Conservation (phyloP, 1,140 invertebrate species). For the Drosophila ercepeae region DNA sequence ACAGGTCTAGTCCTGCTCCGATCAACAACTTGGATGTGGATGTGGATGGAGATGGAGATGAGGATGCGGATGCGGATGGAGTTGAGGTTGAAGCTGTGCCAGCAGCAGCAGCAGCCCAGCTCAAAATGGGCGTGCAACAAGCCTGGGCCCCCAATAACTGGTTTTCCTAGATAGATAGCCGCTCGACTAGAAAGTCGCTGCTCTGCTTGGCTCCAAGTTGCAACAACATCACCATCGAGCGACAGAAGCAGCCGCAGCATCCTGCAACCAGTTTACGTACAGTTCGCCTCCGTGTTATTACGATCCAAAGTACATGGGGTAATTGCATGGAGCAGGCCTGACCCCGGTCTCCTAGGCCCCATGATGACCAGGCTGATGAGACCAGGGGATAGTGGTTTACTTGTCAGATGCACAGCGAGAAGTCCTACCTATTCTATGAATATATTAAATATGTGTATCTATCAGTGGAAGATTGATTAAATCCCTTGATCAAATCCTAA, state of each 20-base stretch:
- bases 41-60: neutral
- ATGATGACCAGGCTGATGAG: conserved; percentile 41
- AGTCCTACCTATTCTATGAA: neutral
- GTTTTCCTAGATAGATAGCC: conserved; percentile 74
- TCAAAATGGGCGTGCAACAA: conserved; percentile 68
- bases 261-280: conserved; percentile 78
- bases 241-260: conserved; percentile 36
- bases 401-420: conserved; percentile 14
- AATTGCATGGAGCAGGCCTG: conserved; percentile 68
- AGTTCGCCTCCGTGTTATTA: conserved; percentile 78
- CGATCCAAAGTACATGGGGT: conserved; percentile 76
- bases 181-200: conserved; percentile 48
- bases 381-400: conserved; percentile 8
- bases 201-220: conserved; percentile 23
- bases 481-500: too few species aligned
- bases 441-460: neutral
- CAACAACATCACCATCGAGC: conserved; percentile 30
- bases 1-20: conserved; percentile 74
- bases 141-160: conserved; percentile 75
- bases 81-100: neutral
- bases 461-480: too few species aligned
- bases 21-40: conserved; percentile 39
- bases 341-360: conserved; percentile 38
- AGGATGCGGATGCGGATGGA: conserved; percentile 4
- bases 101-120: conserved; percentile 30